A percentile compares a stretch with the other conserved stretches of the same genome.
These are phyloP conservation scores for Ennomos quercinarius DNA, from an alignment of 2,888 invertebrate genomes.

Conservation along the genomic window DNA sequence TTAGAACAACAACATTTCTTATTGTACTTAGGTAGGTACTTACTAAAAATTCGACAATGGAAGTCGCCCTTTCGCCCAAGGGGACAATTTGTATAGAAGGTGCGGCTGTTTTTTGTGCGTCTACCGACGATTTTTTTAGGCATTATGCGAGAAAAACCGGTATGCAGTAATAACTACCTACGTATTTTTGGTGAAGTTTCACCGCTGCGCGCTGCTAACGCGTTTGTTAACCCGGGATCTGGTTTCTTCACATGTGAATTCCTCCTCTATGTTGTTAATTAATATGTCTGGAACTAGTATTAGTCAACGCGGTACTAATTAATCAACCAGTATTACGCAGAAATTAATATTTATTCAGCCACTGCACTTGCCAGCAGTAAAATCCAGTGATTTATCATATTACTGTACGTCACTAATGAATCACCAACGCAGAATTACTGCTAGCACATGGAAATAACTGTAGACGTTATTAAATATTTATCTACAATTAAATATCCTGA, in stretches of 20 bases:
- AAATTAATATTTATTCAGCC: slow-evolving; percentile 11
- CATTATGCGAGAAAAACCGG: slow-evolving; percentile 44
- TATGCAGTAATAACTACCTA: slow-evolving; percentile 41
- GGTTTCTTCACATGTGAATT: slow-evolving; percentile 20
- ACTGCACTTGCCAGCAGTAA: slow-evolving; percentile 11
- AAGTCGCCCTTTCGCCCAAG: slow-evolving; percentile 64
- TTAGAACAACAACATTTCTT: slow-evolving; percentile 43
- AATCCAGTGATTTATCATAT: slow-evolving; percentile 4
- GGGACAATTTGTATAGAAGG: slow-evolving; percentile 61
- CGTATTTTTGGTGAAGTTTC: slow-evolving; percentile 40
- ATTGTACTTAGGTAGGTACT: too few relatives aligned
- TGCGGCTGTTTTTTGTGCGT: slow-evolving; percentile 56
- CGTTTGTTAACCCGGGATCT: slow-evolving; percentile 33
- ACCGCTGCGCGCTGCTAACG: slow-evolving; percentile 27
- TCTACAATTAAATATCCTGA: slow-evolving; percentile 13
- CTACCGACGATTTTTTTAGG: slow-evolving; percentile 42
- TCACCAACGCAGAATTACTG: slow-evolving; percentile 15
- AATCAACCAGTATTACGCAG: slow-evolving; percentile 25
- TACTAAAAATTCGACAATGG: slow-evolving; percentile 69
- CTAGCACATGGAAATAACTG: slow-evolving; percentile 6
- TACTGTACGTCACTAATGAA: slow-evolving; percentile 15
- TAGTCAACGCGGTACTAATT: slow-evolving; percentile 30
- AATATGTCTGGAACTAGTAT: slow-evolving; percentile 11
- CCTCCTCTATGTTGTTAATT: slow-evolving; percentile 12
- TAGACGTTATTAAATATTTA: slow-evolving; percentile 18